phyloP scores from a whole-genome alignment of 1,140 invertebrate genomes.

The Drosophila novamexicana region DNA sequence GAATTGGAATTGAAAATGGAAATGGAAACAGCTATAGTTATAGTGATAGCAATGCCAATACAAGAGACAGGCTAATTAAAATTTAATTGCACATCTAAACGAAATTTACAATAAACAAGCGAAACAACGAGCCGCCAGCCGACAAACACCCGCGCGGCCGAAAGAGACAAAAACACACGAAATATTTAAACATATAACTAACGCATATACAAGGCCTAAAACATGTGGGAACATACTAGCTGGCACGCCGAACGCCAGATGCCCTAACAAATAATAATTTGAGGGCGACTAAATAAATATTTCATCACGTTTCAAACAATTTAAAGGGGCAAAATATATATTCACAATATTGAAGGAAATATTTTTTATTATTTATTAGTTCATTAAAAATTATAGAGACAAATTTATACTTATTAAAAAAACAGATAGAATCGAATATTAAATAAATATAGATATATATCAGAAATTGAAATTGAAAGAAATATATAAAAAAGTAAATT shows the following conservation, averaged over 20 bases:
- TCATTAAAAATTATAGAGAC: too few species aligned
- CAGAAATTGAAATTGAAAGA: too few species aligned
- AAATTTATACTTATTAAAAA: too few species aligned
- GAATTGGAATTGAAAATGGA: not conserved
- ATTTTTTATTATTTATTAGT: too few species aligned
- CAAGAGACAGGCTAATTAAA: constrained; percentile 73
- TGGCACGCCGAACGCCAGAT: not conserved
- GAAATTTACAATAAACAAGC: constrained; percentile 75
- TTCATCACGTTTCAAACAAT: too few species aligned
- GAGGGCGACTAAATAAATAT: too few species aligned
- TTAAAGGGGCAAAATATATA: too few species aligned
- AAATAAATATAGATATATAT: too few species aligned
- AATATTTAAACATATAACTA: constrained; percentile 2
- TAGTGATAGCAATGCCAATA: constrained; percentile 31
- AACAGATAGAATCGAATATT: too few species aligned
- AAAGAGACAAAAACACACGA: not conserved
- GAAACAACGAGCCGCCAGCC: constrained; percentile 1
- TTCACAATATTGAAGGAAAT: too few species aligned
- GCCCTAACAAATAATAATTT: not conserved
- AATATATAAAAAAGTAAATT: too few species aligned
- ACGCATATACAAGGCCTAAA: not conserved
- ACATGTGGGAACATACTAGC: not conserved
- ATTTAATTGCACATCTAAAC: constrained; percentile 79
- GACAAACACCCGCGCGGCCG: not conserved
- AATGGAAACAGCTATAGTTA: not conserved